phyloP scores from a whole-genome alignment of 2,113 vertebrate species.

The Mustela lutreola region DNA sequence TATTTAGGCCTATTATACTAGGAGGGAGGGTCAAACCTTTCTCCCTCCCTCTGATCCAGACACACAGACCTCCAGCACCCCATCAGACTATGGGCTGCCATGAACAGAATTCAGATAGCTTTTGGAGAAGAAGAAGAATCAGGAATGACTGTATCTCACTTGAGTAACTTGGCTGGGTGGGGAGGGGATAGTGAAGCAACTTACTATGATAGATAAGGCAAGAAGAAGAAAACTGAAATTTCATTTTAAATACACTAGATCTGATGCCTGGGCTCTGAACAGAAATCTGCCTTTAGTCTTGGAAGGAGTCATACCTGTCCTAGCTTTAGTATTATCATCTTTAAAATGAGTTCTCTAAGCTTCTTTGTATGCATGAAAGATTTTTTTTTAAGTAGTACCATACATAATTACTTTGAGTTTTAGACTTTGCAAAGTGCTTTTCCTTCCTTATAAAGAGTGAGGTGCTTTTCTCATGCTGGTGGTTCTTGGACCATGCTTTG shows the following conservation, averaged over 20 bases:
- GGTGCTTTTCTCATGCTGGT: not conserved
- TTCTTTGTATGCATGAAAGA: not conserved
- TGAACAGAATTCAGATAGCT: not conserved
- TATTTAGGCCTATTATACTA: not conserved
- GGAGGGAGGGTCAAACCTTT: not conserved
- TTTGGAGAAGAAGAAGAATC: not conserved
- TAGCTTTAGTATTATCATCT: not conserved
- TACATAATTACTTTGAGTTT: not conserved
- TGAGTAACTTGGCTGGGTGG: not conserved
- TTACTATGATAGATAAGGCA: not conserved
- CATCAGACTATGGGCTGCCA: too few relatives aligned
- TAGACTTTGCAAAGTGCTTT: not conserved
- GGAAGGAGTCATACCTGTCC: not conserved
- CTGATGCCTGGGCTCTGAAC: not conserved
- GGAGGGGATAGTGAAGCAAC: not conserved
- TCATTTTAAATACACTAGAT: not conserved
- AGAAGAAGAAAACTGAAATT: not conserved
- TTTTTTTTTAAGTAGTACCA: not conserved
- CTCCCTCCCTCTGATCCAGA: not conserved
- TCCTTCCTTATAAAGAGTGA: not conserved
- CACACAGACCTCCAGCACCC: not conserved
- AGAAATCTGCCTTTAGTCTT: not conserved
- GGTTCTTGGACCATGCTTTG: not conserved
- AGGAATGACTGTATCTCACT: not conserved
- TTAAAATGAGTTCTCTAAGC: not conserved